Percentiles rank a stretch among this genome's conserved stretches.
phyloP scores from a whole-genome alignment of 1,140 invertebrate genomes.

The Drosophila micromelanica region DNA sequence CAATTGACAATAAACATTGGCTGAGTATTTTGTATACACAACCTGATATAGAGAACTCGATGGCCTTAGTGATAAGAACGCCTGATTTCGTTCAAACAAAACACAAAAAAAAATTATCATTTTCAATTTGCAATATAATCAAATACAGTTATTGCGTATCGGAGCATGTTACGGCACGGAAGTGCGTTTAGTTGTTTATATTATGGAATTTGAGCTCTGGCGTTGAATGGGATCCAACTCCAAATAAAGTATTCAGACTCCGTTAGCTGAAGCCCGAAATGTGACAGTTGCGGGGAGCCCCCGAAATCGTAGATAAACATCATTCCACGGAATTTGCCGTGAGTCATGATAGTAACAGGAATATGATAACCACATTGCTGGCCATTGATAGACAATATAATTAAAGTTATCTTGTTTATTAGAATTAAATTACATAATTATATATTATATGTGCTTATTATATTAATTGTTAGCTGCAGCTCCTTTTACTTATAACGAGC shows the following conservation, averaged over 20 bases:
- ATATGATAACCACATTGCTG: not conserved
- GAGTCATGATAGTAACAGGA: conserved; percentile 4
- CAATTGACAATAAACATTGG: conserved; percentile 14
- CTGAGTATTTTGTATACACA: not conserved
- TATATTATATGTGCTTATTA: too few relatives aligned
- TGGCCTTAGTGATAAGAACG: conserved; percentile 4
- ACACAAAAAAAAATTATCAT: conserved; percentile 16
- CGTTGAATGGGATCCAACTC: not conserved
- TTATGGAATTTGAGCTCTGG: conserved; percentile 15
- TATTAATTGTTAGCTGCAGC: too few relatives aligned
- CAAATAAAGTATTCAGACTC: not conserved
- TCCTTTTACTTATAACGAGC: too few relatives aligned
- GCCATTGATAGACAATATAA: not conserved
- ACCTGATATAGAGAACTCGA: not conserved
- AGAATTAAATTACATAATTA: too few relatives aligned
- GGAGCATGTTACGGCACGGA: not conserved
- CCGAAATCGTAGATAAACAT: not conserved
- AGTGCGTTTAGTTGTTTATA: not conserved
- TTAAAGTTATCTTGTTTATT: too few relatives aligned
- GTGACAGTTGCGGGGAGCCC: not conserved
- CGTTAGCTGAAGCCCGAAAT: not conserved
- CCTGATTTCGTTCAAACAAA: conserved; percentile 5
- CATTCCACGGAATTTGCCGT: not conserved
- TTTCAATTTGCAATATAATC: conserved; percentile 4
- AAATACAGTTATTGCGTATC: conserved; percentile 7